These are phyloP conservation scores for Parnassius orleans DNA, from an alignment of 2,888 invertebrate genomes.

Conservation along the genomic window DNA sequence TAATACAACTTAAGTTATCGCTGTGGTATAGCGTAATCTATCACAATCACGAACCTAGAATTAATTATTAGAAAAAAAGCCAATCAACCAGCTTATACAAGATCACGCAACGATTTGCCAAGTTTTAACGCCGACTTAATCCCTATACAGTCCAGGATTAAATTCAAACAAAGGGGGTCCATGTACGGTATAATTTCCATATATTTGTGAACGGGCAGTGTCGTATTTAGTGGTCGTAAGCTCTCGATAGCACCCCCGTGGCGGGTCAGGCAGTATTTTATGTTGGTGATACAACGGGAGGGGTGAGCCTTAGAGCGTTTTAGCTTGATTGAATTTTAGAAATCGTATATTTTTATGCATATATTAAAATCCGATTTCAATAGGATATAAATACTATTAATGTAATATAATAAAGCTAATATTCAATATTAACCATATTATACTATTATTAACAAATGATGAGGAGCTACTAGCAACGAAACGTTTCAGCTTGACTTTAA, in stretches of 20 bases:
- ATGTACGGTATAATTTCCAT: slow-evolving; percentile 50
- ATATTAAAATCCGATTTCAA: too few relatives aligned
- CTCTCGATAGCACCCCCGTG: slow-evolving; percentile 38
- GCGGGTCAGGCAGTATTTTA: slow-evolving; percentile 32
- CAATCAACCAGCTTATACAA: slow-evolving; percentile 12
- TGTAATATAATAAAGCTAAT: too few relatives aligned
- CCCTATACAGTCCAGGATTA: slow-evolving; percentile 41
- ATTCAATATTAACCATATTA: too few relatives aligned
- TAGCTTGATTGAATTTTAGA: too few relatives aligned
- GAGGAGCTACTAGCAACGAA: too few relatives aligned
- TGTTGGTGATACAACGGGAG: slow-evolving; percentile 26
- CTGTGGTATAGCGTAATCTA: too few relatives aligned
- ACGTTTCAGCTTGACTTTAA: too few relatives aligned
- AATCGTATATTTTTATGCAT: too few relatives aligned
- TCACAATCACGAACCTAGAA: background rate
- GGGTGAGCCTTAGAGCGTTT: too few relatives aligned
- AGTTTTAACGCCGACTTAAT: slow-evolving; percentile 17
- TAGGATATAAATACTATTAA: too few relatives aligned
- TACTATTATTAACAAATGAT: too few relatives aligned
- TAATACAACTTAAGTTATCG: too few relatives aligned
- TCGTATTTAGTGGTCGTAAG: slow-evolving; percentile 47
- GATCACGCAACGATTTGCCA: slow-evolving; percentile 27
- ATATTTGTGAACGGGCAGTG: slow-evolving; percentile 44
- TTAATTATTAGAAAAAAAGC: background rate
- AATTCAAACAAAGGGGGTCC: slow-evolving; percentile 43